Evolutionary conservation across 2,888 invertebrate genomes (phyloP).

Genomic region (Amaurobius ferox): DNA sequence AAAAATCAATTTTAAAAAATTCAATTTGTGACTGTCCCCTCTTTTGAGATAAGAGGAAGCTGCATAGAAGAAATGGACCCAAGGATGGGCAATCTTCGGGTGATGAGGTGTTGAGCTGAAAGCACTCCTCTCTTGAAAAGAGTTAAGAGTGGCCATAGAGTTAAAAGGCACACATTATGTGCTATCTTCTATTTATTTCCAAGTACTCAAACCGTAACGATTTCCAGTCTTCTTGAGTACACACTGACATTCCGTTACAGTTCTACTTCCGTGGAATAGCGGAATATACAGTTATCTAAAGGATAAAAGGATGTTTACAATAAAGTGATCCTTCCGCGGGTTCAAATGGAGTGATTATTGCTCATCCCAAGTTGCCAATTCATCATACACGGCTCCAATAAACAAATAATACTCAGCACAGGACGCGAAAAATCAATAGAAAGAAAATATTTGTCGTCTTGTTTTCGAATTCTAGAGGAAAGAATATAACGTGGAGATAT

Average conservation of each 20-base stretch:
- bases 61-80: conserved; percentile 35
- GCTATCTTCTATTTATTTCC: conserved; percentile 46
- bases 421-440: conserved; percentile 1
- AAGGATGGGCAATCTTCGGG: conserved; percentile 41
- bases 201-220: conserved; percentile 46
- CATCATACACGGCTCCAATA: conserved; percentile 40
- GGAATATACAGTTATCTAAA: not conserved
- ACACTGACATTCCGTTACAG: conserved; percentile 10
- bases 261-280: not conserved
- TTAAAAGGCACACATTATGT: conserved; percentile 62
- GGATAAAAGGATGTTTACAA: conserved; percentile 9
- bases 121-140: conserved; percentile 40
- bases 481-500: not conserved
- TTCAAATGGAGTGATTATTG: conserved; percentile 47
- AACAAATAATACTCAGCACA: conserved; percentile 20
- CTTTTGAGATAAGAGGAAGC: conserved; percentile 11
- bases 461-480: not conserved
- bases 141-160: conserved; percentile 62
- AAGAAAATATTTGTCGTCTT: conserved; percentile 16
- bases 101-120: conserved; percentile 61
- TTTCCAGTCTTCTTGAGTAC: conserved; percentile 21
- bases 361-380: conserved; percentile 39
- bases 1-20: not conserved
- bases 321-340: conserved; percentile 31
- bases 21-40: conserved; percentile 59